Evolutionary conservation across 2,797 vertebrate species (phyloP).

Genomic region (Alectoris magna): DNA sequence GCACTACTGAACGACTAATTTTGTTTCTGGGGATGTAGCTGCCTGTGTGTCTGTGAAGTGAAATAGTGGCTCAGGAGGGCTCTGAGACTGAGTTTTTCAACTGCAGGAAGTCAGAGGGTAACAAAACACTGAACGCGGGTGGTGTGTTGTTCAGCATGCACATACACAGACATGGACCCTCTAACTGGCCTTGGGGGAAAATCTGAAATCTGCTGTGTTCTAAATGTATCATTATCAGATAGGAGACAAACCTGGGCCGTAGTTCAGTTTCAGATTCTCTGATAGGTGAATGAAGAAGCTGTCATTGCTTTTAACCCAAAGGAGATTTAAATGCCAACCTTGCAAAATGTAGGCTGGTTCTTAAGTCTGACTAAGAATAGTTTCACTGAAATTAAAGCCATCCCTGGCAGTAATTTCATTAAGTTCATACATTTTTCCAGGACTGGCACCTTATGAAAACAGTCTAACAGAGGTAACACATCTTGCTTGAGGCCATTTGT

Average conservation of each 20-base stretch:
- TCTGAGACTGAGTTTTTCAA: background rate
- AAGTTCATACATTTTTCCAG: background rate
- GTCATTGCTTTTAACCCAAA: fast-evolving
- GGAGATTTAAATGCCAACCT: background rate
- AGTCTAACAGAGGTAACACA: background rate
- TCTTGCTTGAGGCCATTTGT: background rate
- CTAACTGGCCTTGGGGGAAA: background rate
- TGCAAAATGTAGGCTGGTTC: background rate
- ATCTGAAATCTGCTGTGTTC: background rate
- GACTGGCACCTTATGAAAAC: background rate
- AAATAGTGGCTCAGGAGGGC: conserved; percentile 16
- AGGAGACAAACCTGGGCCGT: background rate
- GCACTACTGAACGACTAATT: conserved; percentile 50
- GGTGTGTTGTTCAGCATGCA: background rate
- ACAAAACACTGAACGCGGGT: background rate
- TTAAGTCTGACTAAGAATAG: background rate
- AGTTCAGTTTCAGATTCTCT: background rate
- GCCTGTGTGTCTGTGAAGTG: conserved; percentile 9
- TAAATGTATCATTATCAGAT: background rate
- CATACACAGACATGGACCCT: background rate
- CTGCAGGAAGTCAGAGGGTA: background rate
- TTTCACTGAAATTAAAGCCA: background rate
- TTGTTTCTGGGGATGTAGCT: conserved; percentile 42
- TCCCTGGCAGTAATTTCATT: background rate
- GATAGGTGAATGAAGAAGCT: background rate